phyloP scores from a whole-genome alignment of 2,888 invertebrate species.

The Campaea margaritaria region DNA sequence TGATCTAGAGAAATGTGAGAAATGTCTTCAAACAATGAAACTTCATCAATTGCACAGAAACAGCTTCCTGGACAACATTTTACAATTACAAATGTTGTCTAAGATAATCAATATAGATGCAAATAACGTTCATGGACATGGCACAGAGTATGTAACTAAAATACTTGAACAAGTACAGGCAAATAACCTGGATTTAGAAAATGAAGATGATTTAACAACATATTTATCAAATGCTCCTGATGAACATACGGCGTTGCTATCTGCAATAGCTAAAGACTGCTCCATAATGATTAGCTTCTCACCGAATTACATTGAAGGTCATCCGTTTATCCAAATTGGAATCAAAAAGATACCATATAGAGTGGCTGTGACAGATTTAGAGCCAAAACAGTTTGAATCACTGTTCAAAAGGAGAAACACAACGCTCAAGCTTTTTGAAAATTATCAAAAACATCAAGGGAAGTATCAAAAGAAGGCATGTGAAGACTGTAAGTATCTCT shows the following conservation, averaged over 20 bases:
- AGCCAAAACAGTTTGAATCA: constrained; percentile 85
- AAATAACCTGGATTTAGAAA: constrained; percentile 52
- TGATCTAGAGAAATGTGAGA: constrained; percentile 15
- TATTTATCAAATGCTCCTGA: constrained; percentile 53
- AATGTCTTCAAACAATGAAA: constrained; percentile 44
- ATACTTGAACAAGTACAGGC: constrained; percentile 53
- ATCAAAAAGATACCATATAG: constrained; percentile 77
- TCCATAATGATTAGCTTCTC: constrained; percentile 87
- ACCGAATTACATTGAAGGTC: constrained; percentile 46
- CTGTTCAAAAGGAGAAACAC: constrained; percentile 64
- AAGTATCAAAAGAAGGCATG: not conserved
- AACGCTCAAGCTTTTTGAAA: constrained; percentile 59
- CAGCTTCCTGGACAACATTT: constrained; percentile 59
- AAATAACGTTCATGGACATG: constrained; percentile 35
- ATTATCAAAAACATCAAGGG: constrained; percentile 53
- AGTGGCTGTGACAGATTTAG: constrained; percentile 87
- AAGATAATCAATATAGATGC: constrained; percentile 44
- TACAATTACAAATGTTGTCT: constrained; percentile 64
- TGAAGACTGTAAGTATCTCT: constrained; percentile 21
- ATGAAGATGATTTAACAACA: constrained; percentile 43
- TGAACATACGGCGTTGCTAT: constrained; percentile 75
- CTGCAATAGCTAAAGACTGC: constrained; percentile 89
- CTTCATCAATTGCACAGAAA: constrained; percentile 39
- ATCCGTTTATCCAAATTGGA: constrained; percentile 58
- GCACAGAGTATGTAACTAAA: constrained; percentile 57